These are phyloP conservation scores for Anhinga anhinga DNA, from an alignment of 2,113 vertebrate genomes.

Conservation along the genomic window DNA sequence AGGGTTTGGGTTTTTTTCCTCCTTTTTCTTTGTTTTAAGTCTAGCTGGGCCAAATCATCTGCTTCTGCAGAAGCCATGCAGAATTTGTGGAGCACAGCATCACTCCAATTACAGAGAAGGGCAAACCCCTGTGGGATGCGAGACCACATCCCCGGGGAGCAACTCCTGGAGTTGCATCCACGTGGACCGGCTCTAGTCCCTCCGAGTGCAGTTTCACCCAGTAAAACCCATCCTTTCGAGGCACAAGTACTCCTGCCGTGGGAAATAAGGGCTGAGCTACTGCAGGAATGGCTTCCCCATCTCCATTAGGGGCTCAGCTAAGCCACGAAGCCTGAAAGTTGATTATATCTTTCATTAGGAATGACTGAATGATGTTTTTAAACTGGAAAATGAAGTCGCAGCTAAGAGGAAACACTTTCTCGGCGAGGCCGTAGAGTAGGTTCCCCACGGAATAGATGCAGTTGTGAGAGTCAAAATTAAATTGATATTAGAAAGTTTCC, in stretches of 20 bases:
- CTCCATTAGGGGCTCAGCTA: slow-evolving; percentile 21
- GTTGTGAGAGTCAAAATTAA: slow-evolving; percentile 58
- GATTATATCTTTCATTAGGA: slow-evolving; percentile 56
- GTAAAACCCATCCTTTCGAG: neutral
- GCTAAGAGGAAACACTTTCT: slow-evolving; percentile 41
- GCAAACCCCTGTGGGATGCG: neutral
- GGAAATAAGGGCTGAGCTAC: neutral
- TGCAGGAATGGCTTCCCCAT: neutral
- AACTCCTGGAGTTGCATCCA: neutral
- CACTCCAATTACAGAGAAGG: neutral
- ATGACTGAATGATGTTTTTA: slow-evolving; percentile 28
- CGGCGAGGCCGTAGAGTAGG: neutral
- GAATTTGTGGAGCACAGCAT: neutral
- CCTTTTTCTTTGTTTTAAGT: neutral
- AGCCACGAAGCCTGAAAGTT: slow-evolving; percentile 15
- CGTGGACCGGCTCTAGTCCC: neutral
- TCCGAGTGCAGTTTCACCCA: neutral
- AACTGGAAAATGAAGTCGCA: slow-evolving; percentile 34
- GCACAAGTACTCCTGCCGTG: neutral
- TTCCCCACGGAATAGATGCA: neutral
- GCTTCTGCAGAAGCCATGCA: accelerated
- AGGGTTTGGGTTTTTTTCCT: neutral
- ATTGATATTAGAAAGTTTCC: slow-evolving; percentile 54
- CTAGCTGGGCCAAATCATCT: neutral
- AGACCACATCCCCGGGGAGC: neutral